Evolutionary conservation across 1,140 invertebrate species (phyloP).

Genomic region (Ectropis grisescens): DNA sequence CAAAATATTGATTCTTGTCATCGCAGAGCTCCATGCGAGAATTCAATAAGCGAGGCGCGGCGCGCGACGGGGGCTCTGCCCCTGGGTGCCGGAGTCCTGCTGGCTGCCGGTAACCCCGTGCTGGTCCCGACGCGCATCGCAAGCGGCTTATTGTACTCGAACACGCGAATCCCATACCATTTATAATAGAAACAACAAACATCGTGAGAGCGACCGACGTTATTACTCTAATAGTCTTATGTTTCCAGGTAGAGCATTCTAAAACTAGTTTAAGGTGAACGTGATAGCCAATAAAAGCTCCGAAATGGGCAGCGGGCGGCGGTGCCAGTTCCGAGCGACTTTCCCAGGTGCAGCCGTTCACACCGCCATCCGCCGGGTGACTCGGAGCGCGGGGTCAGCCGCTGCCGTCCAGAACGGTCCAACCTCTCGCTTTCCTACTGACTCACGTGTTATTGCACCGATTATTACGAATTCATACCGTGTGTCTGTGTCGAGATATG

Average conservation of each 20-base stretch:
- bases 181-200: constrained; percentile 31
- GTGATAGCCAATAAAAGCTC: constrained; percentile 59
- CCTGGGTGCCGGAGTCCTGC: constrained; percentile 44
- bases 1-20: constrained; percentile 22
- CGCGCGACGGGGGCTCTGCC: constrained; percentile 37
- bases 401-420: not conserved
- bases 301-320: constrained; percentile 43
- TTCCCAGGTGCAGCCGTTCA: constrained; percentile 51
- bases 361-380: constrained; percentile 16
- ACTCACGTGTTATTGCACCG: no score
- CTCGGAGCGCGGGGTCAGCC: constrained; percentile 28
- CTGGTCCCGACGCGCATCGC: constrained; percentile 23
- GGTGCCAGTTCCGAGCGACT: constrained; percentile 48
- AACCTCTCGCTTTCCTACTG: not conserved
- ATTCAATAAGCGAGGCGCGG: constrained; percentile 33
- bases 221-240: constrained; percentile 25
- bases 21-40: constrained; percentile 36
- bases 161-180: constrained; percentile 45
- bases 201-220: constrained; percentile 41
- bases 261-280: constrained; percentile 56
- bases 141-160: constrained; percentile 35
- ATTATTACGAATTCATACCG: no score
- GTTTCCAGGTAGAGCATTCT: constrained; percentile 50
- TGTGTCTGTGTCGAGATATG: no score
- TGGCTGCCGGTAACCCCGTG: constrained; percentile 18